Percentiles rank a stretch among this genome's conserved stretches.
phyloP scores from a whole-genome alignment of 2,113 vertebrate species.

The Hipposideros armiger region DNA sequence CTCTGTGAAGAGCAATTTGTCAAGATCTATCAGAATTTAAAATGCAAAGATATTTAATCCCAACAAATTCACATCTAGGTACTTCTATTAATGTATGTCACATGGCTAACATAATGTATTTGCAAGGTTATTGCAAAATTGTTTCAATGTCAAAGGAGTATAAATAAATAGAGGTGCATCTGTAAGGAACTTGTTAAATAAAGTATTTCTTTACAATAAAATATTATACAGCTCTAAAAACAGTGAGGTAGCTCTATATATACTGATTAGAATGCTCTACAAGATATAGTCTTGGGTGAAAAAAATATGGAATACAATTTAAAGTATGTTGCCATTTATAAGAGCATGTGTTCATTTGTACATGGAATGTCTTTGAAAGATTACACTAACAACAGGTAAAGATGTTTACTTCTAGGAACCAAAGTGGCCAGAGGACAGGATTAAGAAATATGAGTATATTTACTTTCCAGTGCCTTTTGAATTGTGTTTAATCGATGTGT shows the following conservation, averaged over 20 bases:
- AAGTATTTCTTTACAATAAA: background rate
- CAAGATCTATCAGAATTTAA: conserved; percentile 13
- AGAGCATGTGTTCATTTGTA: background rate
- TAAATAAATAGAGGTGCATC: background rate
- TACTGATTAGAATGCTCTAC: background rate
- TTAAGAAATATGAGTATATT: background rate
- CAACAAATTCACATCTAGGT: background rate
- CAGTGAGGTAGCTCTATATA: background rate
- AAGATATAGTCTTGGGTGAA: background rate
- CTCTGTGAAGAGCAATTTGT: background rate
- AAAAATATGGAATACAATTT: background rate
- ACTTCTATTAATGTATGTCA: background rate
- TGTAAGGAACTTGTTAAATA: background rate
- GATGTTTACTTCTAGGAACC: background rate
- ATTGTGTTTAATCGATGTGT: background rate
- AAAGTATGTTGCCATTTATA: background rate
- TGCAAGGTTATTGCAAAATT: background rate
- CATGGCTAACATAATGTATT: background rate
- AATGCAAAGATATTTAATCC: background rate
- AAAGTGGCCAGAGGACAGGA: background rate
- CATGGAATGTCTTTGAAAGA: background rate
- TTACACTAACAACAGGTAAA: background rate
- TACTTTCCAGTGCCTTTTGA: background rate
- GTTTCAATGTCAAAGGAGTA: background rate
- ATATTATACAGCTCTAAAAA: background rate